Base-by-base conservation (phyloP, 2,888 invertebrate species). In the Dexiosoma caninum region DNA sequence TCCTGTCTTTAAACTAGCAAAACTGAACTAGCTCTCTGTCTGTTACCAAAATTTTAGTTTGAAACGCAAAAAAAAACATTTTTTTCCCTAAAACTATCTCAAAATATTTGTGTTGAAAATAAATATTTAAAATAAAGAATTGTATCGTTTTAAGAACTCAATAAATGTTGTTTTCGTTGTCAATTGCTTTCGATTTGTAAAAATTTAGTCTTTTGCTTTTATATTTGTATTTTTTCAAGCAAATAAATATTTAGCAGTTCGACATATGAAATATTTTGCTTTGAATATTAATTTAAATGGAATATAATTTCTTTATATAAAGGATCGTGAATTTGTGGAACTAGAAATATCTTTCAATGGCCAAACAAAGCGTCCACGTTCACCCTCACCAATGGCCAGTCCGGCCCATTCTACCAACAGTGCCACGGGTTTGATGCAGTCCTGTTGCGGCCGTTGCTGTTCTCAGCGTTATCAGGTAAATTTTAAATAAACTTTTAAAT, bases 311-410 rank as follows among this genome's bases (percentile, higher is more conserved):
- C n/a, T 16, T 32, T 30, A 10, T 37, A 40, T 44, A 19, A 37
- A 97, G 97, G 98, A 98, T 91, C 95, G 98, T 74, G 98, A 98
- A 91, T 98, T 98, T 92, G 96, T 98, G 84, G 98, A 98, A 91
- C 93, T 98, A 92, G 98, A 98, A 90, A 95, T 96, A 88, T 96
- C 97, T 21, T 97, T 94, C 92, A 98, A 98, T 91, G 97, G 97
- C 16, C 96, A 96, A 84, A 96, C 96, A 62, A 97, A 97, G 91
- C 93, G 97, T 89, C 97, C 97, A 1, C 96, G 96, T 10, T 96
- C 96, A 57, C 96, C 96, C 53, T 96, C 96, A 49, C 96, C 96
- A 19, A 91, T 96, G 89, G 95, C 96, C 77, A 96, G 96, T 87
- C 96, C 96, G 60, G 95, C 95, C 83, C 96, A 96, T 91, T 96